Evolutionary conservation across 1,140 invertebrate species (phyloP), one percentile per base, ranked within the genome.

Genomic region (Hylaeus volcanicus): DNA sequence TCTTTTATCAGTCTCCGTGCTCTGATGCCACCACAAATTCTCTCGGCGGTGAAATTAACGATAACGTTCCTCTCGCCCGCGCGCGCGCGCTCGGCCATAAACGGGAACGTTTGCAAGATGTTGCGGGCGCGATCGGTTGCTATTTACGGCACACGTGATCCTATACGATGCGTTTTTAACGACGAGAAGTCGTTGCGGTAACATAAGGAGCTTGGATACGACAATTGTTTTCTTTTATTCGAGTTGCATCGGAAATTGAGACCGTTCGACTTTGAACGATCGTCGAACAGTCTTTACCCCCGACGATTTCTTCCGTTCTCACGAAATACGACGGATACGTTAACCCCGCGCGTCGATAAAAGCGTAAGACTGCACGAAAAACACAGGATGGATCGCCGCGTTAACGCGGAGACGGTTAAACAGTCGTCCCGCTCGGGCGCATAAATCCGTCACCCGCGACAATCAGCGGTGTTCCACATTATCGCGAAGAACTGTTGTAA

Each of bases 1-100:
- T 74, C 53, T 82, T 75, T 68, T 85, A 85, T 85, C 83, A 60
- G 70, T 15, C 51, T 6, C 61, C 53, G 53, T 11, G 79, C 56
- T 51, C 48, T 51, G 60, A 69, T 69, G 48, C 39, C 12, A 11
- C 53, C 51, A 68, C 15, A 66, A 64, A 51, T 71, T 56, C 45
- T 45, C 39, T 15, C 6, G 39, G 12, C 56, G 70, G 45, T 39
- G 41, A 72, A 12, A 43, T 5, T 9, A n/a, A 45, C 64, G 75
- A 51, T 63, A 78, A 79, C 81, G 61, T 55, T 26, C 26, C 26
- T 26, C 26, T 26, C 26, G 26, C 0, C 0, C 26, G 26, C 26
- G 26, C 26, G 26, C 26, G 26, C 26, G 61, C 56, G 72, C 56
- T 26, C 1, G 5, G 63, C 4, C 11, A 11, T 37, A 12, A 5